A percentile compares a stretch with the other conserved stretches of the same genome.
Evolutionary conservation across 1,140 invertebrate species (phyloP).

Genomic region (Drosophila jambulina): DNA sequence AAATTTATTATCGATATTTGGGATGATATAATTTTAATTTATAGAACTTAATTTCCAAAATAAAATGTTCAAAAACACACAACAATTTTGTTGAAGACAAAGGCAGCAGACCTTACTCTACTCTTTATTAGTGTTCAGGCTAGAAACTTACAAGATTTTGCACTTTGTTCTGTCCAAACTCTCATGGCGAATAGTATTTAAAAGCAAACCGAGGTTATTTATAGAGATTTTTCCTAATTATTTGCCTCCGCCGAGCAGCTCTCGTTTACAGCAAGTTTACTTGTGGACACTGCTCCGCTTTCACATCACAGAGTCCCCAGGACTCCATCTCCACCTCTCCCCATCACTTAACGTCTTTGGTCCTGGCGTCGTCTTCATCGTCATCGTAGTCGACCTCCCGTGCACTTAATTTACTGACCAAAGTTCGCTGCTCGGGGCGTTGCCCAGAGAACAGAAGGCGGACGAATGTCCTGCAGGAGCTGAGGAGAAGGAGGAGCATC

Average conservation of each 20-base stretch:
- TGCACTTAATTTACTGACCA: slow-evolving; percentile 82
- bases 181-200: neutral
- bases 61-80: neutral
- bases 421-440: slow-evolving; percentile 73
- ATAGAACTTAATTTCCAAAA: too few species aligned
- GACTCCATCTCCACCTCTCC: too few species aligned
- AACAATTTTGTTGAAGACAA: neutral
- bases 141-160: neutral
- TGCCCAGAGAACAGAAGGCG: slow-evolving; percentile 41
- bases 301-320: too few species aligned
- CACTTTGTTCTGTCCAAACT: neutral
- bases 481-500: neutral
- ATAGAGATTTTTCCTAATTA: too few species aligned
- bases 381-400: slow-evolving; percentile 26
- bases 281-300: too few species aligned
- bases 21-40: too few species aligned
- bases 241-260: too few species aligned
- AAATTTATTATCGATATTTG: too few species aligned
- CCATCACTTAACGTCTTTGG: slow-evolving; percentile 10
- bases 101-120: too few species aligned
- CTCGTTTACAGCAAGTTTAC: too few species aligned
- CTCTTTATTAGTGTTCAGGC: neutral
- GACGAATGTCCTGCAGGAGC: slow-evolving; percentile 19
- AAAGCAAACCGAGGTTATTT: neutral
- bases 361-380: slow-evolving; percentile 13